These are phyloP conservation scores for Luidia sarsii DNA, from an alignment of 53 echinoderm and acorn worm species.

Conservation along the genomic window DNA sequence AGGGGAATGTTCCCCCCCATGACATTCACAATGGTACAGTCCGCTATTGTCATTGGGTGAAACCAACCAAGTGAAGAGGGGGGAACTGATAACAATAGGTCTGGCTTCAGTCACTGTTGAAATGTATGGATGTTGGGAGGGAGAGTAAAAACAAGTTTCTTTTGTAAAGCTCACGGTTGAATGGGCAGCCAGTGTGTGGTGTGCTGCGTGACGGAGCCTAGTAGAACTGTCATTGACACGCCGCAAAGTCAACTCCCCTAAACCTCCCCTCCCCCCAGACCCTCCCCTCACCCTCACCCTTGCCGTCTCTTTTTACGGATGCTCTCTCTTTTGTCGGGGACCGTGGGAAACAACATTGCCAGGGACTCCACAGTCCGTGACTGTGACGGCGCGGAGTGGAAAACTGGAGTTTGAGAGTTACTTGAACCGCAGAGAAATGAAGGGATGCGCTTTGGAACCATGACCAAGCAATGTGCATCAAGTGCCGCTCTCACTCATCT, in stretches of 20 bases:
- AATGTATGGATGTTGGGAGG: background rate
- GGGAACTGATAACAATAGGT: conserved; percentile 16
- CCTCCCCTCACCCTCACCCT: too few species aligned
- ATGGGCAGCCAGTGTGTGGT: background rate
- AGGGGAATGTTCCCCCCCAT: conserved; percentile 53
- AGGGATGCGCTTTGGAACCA: too few species aligned
- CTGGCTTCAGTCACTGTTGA: background rate
- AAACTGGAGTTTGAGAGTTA: too few species aligned
- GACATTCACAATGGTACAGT: conserved; percentile 6
- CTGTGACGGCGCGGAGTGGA: background rate
- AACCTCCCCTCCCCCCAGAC: too few species aligned
- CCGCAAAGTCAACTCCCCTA: too few species aligned
- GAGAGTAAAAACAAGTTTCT: background rate
- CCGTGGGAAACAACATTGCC: conserved; percentile 12
- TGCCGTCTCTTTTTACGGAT: too few species aligned
- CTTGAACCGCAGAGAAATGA: too few species aligned
- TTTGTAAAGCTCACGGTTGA: too few species aligned
- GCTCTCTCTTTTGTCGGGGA: conserved; percentile 7
- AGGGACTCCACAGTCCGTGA: too few species aligned
- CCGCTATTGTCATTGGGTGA: background rate
- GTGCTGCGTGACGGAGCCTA: background rate
- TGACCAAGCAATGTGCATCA: too few species aligned
- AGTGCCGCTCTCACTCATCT: too few species aligned
- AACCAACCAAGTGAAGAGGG: background rate
- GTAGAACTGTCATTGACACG: background rate